A percentile compares a stretch with the other conserved stretches of the same genome.
These are phyloP conservation scores for Drosophila hawaiiensis DNA, from an alignment of 2,888 invertebrate species.

Conservation along the genomic window DNA sequence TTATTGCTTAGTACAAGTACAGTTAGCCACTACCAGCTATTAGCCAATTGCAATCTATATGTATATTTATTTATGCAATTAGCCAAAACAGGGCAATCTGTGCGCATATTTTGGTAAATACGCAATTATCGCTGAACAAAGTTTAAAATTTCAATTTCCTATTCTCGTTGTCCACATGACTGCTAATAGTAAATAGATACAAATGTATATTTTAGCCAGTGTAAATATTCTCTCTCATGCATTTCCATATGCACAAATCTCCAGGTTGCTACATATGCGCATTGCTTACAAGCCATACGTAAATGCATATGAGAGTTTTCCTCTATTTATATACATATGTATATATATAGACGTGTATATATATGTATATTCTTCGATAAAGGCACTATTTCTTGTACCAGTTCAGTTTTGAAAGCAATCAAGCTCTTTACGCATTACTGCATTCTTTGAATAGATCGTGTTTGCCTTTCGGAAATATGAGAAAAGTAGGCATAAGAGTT, in stretches of 20 bases:
- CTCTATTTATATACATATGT: constrained; percentile 1
- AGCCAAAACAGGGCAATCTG: constrained; percentile 17
- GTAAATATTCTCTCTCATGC: constrained; percentile 12
- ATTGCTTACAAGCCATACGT: constrained; percentile 37
- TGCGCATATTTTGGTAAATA: constrained; percentile 19
- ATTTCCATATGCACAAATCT: constrained; percentile 46
- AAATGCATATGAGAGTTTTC: constrained; percentile 36
- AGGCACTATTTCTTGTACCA: constrained; percentile 31
- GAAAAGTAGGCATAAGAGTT: constrained; percentile 21
- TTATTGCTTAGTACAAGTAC: background rate
- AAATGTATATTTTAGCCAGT: background rate
- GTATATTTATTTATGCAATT: constrained; percentile 15
- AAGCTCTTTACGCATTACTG: constrained; percentile 25
- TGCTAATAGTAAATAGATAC: background rate
- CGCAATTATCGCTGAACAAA: constrained; percentile 12
- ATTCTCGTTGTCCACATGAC: constrained; percentile 8
- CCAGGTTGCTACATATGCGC: constrained; percentile 22
- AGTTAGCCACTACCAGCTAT: background rate
- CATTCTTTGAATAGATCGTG: constrained; percentile 53
- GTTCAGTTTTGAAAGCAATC: constrained; percentile 12
- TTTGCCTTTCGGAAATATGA: constrained; percentile 42
- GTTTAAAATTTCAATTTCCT: constrained; percentile 21
- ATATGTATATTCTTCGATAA: constrained; percentile 30
- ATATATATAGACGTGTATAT: background rate
- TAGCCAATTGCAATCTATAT: background rate